These are phyloP conservation scores for Craterocephalus amniculus DNA, from an alignment of 2,797 vertebrate species.

Conservation along the genomic window DNA sequence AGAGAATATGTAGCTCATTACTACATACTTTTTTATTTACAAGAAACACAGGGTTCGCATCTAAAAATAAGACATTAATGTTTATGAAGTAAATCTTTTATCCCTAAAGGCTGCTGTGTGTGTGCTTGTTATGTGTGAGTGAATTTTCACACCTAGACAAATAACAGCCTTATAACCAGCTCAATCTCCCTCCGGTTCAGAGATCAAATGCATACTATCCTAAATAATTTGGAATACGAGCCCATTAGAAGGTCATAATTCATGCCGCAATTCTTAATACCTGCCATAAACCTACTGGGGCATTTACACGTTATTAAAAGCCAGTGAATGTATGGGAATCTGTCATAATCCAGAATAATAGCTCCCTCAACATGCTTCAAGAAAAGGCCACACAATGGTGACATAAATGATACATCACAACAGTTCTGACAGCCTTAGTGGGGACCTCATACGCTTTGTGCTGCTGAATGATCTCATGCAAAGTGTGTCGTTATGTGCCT, in stretches of 20 bases:
- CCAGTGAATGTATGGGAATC: slow-evolving; percentile 76
- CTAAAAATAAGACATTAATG: slow-evolving; percentile 46
- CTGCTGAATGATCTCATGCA: slow-evolving; percentile 69
- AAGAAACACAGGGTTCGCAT: slow-evolving; percentile 35
- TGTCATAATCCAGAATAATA: slow-evolving; percentile 75
- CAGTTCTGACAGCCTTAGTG: slow-evolving; percentile 69
- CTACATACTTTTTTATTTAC: slow-evolving; percentile 46
- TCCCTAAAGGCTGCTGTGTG: slow-evolving; percentile 34
- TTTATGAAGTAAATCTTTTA: slow-evolving; percentile 42
- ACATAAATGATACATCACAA: slow-evolving; percentile 83
- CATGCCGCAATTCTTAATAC: slow-evolving; percentile 56
- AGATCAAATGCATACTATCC: slow-evolving; percentile 41
- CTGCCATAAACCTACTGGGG: slow-evolving; percentile 69
- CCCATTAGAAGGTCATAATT: slow-evolving; percentile 68
- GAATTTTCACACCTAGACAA: slow-evolving; percentile 12
- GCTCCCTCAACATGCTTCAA: slow-evolving; percentile 69
- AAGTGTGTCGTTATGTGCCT: slow-evolving; percentile 50
- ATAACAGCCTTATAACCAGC: slow-evolving; percentile 40
- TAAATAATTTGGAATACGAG: slow-evolving; percentile 47
- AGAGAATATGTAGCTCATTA: slow-evolving; percentile 32
- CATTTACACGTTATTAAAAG: slow-evolving; percentile 74
- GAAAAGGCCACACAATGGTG: slow-evolving; percentile 68
- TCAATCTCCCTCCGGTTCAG: slow-evolving; percentile 39
- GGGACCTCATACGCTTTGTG: slow-evolving; percentile 75
- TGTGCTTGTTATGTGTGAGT: background rate